phyloP scores from a whole-genome alignment of 1,140 invertebrate genomes.

The Drosophila asahinai region DNA sequence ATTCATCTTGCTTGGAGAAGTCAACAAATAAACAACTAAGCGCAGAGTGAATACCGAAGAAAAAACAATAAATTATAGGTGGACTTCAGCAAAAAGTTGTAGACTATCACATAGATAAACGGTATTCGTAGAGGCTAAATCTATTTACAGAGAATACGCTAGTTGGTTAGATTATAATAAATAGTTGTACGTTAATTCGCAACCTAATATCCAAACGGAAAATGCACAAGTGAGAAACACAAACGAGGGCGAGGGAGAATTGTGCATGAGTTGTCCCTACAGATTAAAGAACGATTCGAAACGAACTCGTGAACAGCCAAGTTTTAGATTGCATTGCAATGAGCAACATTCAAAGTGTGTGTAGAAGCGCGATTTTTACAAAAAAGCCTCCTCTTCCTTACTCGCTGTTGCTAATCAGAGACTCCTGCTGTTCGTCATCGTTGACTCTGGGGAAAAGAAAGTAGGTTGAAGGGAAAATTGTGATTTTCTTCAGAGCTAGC shows the following conservation, averaged over 20 bases:
- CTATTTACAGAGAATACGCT: constrained; percentile 71
- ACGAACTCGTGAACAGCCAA: constrained; percentile 82
- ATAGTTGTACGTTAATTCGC: constrained; percentile 54
- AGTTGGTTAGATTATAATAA: constrained; percentile 25
- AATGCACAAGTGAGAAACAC: constrained; percentile 51
- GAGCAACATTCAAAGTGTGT: constrained; percentile 67
- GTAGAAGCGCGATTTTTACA: constrained; percentile 63
- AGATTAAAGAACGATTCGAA: constrained; percentile 80
- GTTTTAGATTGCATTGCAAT: constrained; percentile 79
- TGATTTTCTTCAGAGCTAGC: background rate
- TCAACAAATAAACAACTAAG: constrained; percentile 48
- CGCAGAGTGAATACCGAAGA: constrained; percentile 29
- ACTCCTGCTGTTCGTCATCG: constrained; percentile 91
- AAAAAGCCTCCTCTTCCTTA: constrained; percentile 46
- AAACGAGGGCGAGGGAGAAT: constrained; percentile 41
- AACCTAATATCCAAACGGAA: constrained; percentile 52
- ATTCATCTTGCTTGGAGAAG: constrained; percentile 42
- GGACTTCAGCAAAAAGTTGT: constrained; percentile 68
- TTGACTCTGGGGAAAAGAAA: constrained; percentile 87
- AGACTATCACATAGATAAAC: constrained; percentile 79
- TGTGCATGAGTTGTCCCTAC: constrained; percentile 62
- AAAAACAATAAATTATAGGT: constrained; percentile 51
- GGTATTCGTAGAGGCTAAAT: constrained; percentile 52
- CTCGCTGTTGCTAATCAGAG: constrained; percentile 87
- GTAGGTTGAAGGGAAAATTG: background rate